phyloP scores from a whole-genome alignment of 1,140 invertebrate species.

The Phthorimaea operculella region DNA sequence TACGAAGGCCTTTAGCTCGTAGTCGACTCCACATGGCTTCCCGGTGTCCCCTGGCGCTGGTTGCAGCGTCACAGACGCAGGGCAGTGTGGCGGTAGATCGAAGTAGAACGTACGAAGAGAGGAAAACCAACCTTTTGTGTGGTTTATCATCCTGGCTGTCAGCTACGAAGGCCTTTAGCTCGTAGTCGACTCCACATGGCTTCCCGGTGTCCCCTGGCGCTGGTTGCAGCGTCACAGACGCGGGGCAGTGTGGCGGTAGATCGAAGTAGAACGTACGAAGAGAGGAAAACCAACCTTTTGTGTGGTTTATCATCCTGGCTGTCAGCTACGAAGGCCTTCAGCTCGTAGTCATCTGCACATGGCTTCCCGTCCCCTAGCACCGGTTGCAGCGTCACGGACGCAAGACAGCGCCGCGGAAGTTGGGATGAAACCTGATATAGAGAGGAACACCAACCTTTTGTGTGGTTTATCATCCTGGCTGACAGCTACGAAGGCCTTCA shows the following conservation, averaged over 20 bases:
- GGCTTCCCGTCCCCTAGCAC: conserved; percentile 95
- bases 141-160: no score
- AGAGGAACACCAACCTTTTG: no score
- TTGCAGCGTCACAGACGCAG: conserved; percentile 95
- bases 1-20: no score
- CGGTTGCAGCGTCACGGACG: conserved; percentile 95
- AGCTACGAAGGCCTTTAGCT: no score
- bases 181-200: conserved; percentile 98
- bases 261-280: conserved; percentile 99
- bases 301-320: conserved; percentile 94
- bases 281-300: conserved; percentile 76
- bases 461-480: no score
- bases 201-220: conserved; percentile 94
- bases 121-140: no score
- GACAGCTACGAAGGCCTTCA: no score
- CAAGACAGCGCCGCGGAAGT: conserved; percentile 95
- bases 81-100: conserved; percentile 94
- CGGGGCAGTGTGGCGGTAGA: conserved; percentile 92
- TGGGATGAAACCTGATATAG: conserved; percentile 99
- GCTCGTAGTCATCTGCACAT: conserved; percentile 98
- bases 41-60: conserved; percentile 94
- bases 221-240: conserved; percentile 95
- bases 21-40: conserved; percentile 98
- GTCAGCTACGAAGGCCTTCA: conserved; percentile 95
- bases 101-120: conserved; percentile 99